Base-by-base conservation (phyloP, 2,113 vertebrate species). In the Grus americana region DNA sequence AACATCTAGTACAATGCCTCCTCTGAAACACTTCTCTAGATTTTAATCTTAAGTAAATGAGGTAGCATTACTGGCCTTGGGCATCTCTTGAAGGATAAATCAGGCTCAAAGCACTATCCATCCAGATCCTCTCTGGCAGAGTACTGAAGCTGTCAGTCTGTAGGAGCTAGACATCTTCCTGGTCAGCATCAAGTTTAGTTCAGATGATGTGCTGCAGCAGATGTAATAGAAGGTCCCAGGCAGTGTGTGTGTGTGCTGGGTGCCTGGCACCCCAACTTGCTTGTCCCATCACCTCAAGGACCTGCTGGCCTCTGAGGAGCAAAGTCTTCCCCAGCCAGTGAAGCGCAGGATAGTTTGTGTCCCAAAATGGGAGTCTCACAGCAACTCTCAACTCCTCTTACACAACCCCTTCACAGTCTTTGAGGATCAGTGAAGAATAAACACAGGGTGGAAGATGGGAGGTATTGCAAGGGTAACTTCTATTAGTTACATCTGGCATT, bases 241-340 rank as follows among this genome's bases (percentile, higher is more conserved):
- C 30, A 62, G 34, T 1, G n/a, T 32, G 11, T 21, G 34, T 21
- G 34, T 21, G 30, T 27, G 4, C 29, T 13, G 30, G 42, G 29
- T 50, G 10, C 9, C 0, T 32, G 21, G 26, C 23, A 24, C 21
- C 32, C 61, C 0, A 0, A 16, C 23, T 42, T 9, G 17, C 57
- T 32, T 26, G 22, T 50, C 29, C n/a, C 49, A 4, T 49, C 47
- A 11, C 42, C 57, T 66, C 4, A 26, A 40, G 47, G 30, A 18
- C 57, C 73, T 0, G 1, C 20, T 52, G 61, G 21, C 36, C 1
- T 0, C 42, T 0, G 1, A 68, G 59, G 12, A 68, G 32, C 42
- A 67, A 32, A 24, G 8, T 34, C 47, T 59, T 75, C 34, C 32
- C 61, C 15, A 36, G 42, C 10, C 54, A 19, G 36, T 1, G 62